Evolutionary conservation across 2,888 invertebrate genomes (phyloP).

Genomic region (Rhogogaster chlorosoma): DNA sequence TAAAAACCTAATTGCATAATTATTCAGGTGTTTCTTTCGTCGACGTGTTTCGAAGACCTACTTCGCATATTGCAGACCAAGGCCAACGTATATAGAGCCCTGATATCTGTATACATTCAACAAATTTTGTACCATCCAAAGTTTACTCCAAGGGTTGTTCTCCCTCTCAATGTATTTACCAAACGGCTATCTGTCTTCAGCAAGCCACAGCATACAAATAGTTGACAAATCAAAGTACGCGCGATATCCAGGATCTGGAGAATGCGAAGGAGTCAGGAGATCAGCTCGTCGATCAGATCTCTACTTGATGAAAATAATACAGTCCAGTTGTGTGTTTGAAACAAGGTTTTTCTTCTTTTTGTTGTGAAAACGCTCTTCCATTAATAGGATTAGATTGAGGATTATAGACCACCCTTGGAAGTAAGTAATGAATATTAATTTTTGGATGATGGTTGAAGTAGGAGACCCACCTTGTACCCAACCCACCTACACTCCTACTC

Average conservation of each 20-base stretch:
- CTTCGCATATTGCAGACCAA: background rate
- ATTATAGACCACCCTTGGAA: slow-evolving; percentile 39
- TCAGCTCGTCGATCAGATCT: background rate
- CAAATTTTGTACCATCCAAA: background rate
- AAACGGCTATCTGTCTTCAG: background rate
- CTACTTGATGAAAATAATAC: background rate
- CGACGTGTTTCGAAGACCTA: background rate
- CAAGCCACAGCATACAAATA: background rate
- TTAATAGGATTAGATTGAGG: slow-evolving; percentile 38
- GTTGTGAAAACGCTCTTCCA: slow-evolving; percentile 6
- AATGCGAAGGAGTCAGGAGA: background rate
- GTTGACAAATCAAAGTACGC: background rate
- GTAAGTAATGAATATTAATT: slow-evolving; percentile 46
- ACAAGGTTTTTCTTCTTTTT: background rate
- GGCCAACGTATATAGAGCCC: too few species aligned
- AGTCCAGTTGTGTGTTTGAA: background rate
- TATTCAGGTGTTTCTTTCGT: background rate
- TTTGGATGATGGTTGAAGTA: slow-evolving; percentile 14
- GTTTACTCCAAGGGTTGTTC: background rate
- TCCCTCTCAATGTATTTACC: background rate
- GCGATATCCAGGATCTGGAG: background rate
- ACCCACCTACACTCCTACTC: slow-evolving; percentile 10
- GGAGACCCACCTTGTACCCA: background rate
- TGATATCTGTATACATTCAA: background rate
- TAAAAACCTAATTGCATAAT: background rate